Conservation (phyloP, 2,113 vertebrate species). For the Aphyosemion australe region DNA sequence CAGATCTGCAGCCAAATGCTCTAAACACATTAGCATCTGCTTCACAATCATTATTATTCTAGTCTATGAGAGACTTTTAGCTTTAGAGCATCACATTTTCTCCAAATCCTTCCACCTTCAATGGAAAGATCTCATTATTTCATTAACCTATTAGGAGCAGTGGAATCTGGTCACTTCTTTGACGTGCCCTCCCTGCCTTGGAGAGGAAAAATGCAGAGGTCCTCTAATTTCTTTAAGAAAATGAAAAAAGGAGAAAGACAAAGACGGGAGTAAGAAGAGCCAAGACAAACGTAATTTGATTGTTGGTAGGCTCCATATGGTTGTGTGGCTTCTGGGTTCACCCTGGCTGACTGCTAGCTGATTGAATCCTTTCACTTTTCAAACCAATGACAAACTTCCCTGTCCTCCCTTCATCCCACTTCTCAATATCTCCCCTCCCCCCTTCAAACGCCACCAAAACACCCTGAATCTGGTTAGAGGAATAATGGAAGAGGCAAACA, state of each 20-base stretch:
- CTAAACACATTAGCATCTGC: too few relatives aligned
- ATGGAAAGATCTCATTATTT: slow-evolving; percentile 76
- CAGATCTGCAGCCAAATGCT: too few relatives aligned
- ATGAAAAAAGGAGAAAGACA: slow-evolving; percentile 30
- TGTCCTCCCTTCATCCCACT: slow-evolving; percentile 67
- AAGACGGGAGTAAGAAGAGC: slow-evolving; percentile 18
- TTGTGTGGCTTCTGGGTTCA: slow-evolving; percentile 60
- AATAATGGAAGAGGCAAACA: slow-evolving; percentile 79
- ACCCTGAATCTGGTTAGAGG: slow-evolving; percentile 80
- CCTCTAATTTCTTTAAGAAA: slow-evolving; percentile 69
- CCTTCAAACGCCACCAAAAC: slow-evolving; percentile 47
- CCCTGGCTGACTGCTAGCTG: slow-evolving; percentile 55
- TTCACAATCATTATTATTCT: too few relatives aligned
- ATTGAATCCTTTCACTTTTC: slow-evolving; percentile 65
- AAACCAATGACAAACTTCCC: slow-evolving; percentile 73
- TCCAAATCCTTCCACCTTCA: slow-evolving; percentile 31
- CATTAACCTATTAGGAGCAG: slow-evolving; percentile 76
- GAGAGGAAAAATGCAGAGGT: slow-evolving; percentile 51
- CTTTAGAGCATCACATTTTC: slow-evolving; percentile 19
- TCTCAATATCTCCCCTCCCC: slow-evolving; percentile 49
- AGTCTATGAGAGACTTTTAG: background rate
- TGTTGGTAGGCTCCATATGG: slow-evolving; percentile 76
- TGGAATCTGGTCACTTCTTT: slow-evolving; percentile 62
- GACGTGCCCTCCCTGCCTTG: slow-evolving; percentile 26
- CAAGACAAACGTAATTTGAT: slow-evolving; percentile 74